Evolutionary conservation across 2,888 invertebrate genomes (phyloP).

Genomic region (Dasypogon diadema): DNA sequence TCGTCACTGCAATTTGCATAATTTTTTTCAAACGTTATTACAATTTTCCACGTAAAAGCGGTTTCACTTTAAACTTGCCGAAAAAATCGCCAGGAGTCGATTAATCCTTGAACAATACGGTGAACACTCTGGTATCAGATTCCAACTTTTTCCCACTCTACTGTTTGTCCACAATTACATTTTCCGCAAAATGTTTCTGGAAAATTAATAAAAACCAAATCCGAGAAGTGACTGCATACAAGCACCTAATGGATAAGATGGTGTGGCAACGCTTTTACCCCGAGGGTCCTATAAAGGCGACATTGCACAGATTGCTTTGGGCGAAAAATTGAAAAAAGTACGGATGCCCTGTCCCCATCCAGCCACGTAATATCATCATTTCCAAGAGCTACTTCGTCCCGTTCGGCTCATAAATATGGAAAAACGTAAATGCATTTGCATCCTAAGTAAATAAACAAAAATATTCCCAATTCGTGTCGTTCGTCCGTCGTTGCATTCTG

Average conservation of each 20-base stretch:
- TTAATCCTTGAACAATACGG: too few relatives aligned
- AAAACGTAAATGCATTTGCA: conserved; percentile 37
- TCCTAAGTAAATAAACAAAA: conserved; percentile 45
- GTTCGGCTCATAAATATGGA: conserved; percentile 42
- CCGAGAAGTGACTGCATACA: neutral
- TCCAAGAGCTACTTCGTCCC: conserved; percentile 11
- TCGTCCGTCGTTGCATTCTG: neutral
- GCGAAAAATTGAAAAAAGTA: conserved; percentile 8
- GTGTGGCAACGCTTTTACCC: conserved; percentile 1
- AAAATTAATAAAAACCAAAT: conserved; percentile 4
- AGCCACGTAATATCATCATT: neutral
- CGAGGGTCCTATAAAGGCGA: conserved; percentile 7
- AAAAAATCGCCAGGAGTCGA: neutral
- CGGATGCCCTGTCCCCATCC: neutral
- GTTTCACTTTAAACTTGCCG: neutral
- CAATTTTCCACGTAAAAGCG: too few relatives aligned
- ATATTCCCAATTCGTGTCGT: conserved; percentile 32
- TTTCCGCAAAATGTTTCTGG: neutral
- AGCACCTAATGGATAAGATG: neutral
- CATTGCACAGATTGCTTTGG: conserved; percentile 17
- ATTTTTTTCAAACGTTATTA: neutral
- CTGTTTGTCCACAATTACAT: neutral
- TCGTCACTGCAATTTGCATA: neutral
- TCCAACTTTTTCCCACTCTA: too few relatives aligned
- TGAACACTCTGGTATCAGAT: too few relatives aligned